A percentile compares a stretch with the other conserved stretches of the same genome.
phyloP scores from a whole-genome alignment of 1,140 invertebrate genomes.

The Drosophila auraria region DNA sequence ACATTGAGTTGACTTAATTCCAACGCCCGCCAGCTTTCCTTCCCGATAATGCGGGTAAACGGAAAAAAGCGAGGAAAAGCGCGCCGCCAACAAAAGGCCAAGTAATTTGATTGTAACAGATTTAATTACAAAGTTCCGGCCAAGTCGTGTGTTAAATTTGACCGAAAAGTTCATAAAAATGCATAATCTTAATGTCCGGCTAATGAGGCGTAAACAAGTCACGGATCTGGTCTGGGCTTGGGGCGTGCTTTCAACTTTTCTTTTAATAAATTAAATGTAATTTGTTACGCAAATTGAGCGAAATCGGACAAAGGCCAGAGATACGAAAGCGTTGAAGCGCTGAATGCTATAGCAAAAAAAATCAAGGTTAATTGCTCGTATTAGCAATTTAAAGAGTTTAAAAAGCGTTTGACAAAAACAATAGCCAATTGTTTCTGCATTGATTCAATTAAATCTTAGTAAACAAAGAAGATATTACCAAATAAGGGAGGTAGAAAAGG shows the following conservation, averaged over 20 bases:
- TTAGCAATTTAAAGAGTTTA: not conserved
- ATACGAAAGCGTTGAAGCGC: slow-evolving; percentile 3
- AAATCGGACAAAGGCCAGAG: slow-evolving; percentile 20
- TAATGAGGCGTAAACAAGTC: slow-evolving; percentile 57
- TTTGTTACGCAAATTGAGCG: slow-evolving; percentile 62
- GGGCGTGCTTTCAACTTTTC: slow-evolving; percentile 29
- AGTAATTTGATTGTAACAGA: slow-evolving; percentile 56
- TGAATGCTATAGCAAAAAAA: slow-evolving; percentile 10
- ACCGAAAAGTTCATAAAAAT: slow-evolving; percentile 58
- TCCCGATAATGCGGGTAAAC: slow-evolving; percentile 5
- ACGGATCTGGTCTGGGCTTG: not conserved
- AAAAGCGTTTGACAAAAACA: not conserved
- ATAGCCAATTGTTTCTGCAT: no score
- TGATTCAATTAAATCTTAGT: no score
- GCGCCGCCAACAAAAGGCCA: slow-evolving; percentile 17
- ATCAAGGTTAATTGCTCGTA: slow-evolving; percentile 4
- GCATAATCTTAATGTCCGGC: slow-evolving; percentile 54
- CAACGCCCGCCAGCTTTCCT: slow-evolving; percentile 40
- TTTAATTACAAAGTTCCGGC: slow-evolving; percentile 68
- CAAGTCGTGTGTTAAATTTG: slow-evolving; percentile 56
- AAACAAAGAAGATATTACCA: no score
- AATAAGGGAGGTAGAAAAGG: no score
- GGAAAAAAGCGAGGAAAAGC: not conserved
- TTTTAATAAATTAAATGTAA: slow-evolving; percentile 57
- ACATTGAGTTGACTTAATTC: slow-evolving; percentile 69